Evolutionary conservation across 2,888 invertebrate species (phyloP).

Genomic region (Hirudinaria manillensis): DNA sequence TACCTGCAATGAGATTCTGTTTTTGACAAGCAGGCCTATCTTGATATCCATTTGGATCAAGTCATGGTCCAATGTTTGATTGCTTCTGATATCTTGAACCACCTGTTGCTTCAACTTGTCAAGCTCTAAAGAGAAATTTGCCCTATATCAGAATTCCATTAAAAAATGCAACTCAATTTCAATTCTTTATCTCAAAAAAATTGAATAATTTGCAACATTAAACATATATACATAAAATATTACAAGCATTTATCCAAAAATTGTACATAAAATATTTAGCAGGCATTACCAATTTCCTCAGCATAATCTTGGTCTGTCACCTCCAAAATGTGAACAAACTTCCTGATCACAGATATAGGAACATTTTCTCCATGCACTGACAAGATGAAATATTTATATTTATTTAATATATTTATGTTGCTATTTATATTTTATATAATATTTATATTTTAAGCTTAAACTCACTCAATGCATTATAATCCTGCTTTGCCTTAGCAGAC

Average conservation of each 20-base stretch:
- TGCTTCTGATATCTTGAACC: constrained; percentile 67
- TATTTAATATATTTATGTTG: too few species aligned
- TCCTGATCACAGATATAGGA: constrained; percentile 50
- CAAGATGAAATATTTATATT: constrained; percentile 29
- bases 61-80: constrained; percentile 68
- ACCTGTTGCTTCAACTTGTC: constrained; percentile 66
- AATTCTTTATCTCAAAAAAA: background rate
- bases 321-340: constrained; percentile 67
- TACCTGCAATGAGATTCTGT: constrained; percentile 68
- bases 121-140: constrained; percentile 47
- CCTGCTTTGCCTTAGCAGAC: constrained; percentile 62
- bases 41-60: constrained; percentile 72
- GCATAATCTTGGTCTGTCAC: constrained; percentile 69
- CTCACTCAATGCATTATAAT: constrained; percentile 59
- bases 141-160: background rate
- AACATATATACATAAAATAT: background rate
- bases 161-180: background rate
- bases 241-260: background rate
- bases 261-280: background rate
- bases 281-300: constrained; percentile 59
- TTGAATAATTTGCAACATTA: background rate
- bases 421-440: too few species aligned
- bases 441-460: too few species aligned
- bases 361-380: constrained; percentile 53
- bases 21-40: constrained; percentile 73